Evolutionary conservation across 2,797 vertebrate species (phyloP), one percentile per base, ranked within the genome.

Genomic region (Sebastes flavidus): DNA sequence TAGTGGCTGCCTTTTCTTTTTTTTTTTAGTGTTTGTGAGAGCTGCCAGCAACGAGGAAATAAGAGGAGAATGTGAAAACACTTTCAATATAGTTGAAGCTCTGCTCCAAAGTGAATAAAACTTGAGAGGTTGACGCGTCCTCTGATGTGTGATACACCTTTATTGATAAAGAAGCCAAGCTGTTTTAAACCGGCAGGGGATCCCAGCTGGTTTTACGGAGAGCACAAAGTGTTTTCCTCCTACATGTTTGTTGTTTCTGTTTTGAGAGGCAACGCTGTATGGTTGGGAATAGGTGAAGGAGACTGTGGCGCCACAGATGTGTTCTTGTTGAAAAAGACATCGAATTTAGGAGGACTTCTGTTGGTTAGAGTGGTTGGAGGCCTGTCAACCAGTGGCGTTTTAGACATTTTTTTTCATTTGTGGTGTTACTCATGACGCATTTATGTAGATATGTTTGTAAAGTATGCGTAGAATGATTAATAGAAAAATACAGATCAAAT

Each of bases 91-190:
- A 18, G 75, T 34, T 75, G 27, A 82, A 68, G 62, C 74, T 75
- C 24, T 24, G 68, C 73, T 80, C 42, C 72, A 78, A 84, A 86
- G 78, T 71, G 76, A 84, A 65, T 36, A 58, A 72, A 83, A 30
- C 22, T 69, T 30, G 14, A 86, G 56, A 72, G 46, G 36, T 18
- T 81, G 82, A 75, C 3, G 12, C 22, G 7, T 6, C 25, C 75
- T 82, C 42, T 88, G 78, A 78, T 87, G 78, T 67, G 69, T 27
- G 75, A 69, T 65, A 42, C 82, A 84, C 52, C 73, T 86, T 82
- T 77, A 87, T 83, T 84, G 84, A 78, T 74, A 65, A 71, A 88
- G 76, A 75, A 80, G 10, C 6, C 34, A 55, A 74, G 75, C 72
- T 62, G 76, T 62, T 77, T 71, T 38, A 58, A 69, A 84, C 29